Evolutionary conservation across 2,113 vertebrate genomes (phyloP).

Genomic region (Rhizomys pruinosus): DNA sequence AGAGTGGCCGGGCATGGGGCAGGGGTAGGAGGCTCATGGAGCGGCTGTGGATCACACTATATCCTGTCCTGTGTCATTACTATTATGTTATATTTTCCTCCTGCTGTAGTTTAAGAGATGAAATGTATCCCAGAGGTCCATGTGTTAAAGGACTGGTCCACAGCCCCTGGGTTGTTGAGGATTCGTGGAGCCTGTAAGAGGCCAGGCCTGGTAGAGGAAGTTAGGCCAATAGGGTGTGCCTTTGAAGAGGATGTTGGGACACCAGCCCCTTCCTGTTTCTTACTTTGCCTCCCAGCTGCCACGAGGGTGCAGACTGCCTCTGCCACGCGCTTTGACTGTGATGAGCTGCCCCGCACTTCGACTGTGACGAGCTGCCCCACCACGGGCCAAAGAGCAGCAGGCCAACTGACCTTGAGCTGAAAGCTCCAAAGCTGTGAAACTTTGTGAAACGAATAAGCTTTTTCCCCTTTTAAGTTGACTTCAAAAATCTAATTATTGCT

Average conservation of each 20-base stretch:
- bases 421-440: not conserved
- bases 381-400: not conserved
- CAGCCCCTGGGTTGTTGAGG: not conserved
- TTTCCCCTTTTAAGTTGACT: not conserved
- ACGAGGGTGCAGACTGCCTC: not conserved
- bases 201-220: not conserved
- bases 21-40: not conserved
- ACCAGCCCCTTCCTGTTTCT: not conserved
- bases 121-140: not conserved
- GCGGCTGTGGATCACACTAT: not conserved
- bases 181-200: not conserved
- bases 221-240: not conserved
- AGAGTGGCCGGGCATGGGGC: not conserved
- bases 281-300: not conserved
- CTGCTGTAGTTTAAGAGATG: not conserved
- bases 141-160: not conserved
- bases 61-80: not conserved
- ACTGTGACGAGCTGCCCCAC: not conserved
- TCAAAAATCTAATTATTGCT: not conserved
- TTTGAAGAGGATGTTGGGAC: too few species aligned
- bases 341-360: too few species aligned
- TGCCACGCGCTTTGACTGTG: not conserved
- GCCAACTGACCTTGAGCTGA: not conserved
- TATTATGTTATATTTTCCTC: not conserved
- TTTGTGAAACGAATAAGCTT: too few species aligned